Evolutionary conservation across 2,113 vertebrate species (phyloP).

Genomic region (Malurus alboscapulatus): DNA sequence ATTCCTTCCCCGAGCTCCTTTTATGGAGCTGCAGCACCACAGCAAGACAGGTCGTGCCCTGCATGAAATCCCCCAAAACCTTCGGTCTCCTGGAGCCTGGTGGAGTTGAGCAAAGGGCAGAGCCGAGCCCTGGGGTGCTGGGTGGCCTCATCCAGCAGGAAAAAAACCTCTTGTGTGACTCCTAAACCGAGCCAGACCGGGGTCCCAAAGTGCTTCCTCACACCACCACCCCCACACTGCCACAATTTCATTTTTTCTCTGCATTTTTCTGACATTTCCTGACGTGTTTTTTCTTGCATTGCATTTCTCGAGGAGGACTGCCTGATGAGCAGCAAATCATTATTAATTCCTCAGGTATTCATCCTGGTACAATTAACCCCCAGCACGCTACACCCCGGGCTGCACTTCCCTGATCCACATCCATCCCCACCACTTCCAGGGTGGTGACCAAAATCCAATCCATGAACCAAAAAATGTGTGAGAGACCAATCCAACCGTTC

Average conservation of each 20-base stretch:
- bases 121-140: not conserved
- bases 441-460: not conserved
- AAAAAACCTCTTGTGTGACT: not conserved
- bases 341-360: conserved; percentile 60
- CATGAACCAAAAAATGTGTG: not conserved
- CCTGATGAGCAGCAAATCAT: conserved; percentile 45
- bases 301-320: conserved; percentile 29
- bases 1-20: not conserved
- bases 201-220: not conserved
- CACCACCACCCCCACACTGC: not conserved
- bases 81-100: not conserved
- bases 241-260: not conserved
- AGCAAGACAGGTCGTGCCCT: not conserved
- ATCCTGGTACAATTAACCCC: conserved; percentile 2
- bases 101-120: not conserved
- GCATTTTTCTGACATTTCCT: conserved; percentile 46
- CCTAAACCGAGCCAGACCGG: rapidly evolving
- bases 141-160: not conserved
- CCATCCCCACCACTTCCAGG: not conserved
- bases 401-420: not conserved
- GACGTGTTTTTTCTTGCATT: conserved; percentile 56
- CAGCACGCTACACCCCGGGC: rapidly evolving
- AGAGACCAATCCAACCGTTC: rapidly evolving
- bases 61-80: not conserved
- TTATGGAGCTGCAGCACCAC: not conserved